Evolutionary conservation across 2,888 invertebrate species (phyloP).

Genomic region (Acanthopleura granulata): DNA sequence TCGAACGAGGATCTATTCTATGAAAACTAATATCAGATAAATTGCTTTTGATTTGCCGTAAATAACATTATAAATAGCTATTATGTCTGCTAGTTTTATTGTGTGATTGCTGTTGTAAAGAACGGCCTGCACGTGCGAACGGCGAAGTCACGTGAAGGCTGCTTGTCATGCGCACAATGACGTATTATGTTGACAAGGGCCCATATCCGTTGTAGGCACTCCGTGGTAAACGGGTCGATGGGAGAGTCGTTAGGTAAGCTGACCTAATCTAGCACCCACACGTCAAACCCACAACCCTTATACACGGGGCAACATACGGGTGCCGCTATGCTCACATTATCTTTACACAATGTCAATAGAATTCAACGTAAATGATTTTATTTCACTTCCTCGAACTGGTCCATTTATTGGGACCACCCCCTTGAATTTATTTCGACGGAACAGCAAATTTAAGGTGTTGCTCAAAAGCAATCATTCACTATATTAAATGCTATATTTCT

Average conservation of each 20-base stretch:
- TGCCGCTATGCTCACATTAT: background rate
- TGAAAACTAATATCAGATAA: background rate
- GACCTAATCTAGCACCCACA: no score
- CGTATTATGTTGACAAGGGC: background rate
- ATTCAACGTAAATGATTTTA: background rate
- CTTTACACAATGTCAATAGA: background rate
- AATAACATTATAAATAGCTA: conserved; percentile 16
- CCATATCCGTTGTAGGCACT: background rate
- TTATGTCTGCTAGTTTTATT: background rate
- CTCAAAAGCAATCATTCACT: no score
- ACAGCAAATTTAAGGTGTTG: no score
- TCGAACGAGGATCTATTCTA: no score
- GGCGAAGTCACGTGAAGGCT: no score
- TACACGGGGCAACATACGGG: background rate
- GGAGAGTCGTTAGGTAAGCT: no score
- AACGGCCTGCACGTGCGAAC: background rate
- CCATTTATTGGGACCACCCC: no score
- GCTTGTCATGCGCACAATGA: background rate
- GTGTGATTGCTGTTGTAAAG: background rate
- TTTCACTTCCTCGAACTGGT: background rate
- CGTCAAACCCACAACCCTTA: no score
- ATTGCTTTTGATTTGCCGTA: conserved; percentile 13
- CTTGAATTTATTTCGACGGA: no score
- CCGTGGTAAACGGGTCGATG: background rate
- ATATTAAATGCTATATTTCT: no score